phyloP scores from a whole-genome alignment of 2,888 invertebrate genomes.

The Galeopsomyia nigrocyanea region DNA sequence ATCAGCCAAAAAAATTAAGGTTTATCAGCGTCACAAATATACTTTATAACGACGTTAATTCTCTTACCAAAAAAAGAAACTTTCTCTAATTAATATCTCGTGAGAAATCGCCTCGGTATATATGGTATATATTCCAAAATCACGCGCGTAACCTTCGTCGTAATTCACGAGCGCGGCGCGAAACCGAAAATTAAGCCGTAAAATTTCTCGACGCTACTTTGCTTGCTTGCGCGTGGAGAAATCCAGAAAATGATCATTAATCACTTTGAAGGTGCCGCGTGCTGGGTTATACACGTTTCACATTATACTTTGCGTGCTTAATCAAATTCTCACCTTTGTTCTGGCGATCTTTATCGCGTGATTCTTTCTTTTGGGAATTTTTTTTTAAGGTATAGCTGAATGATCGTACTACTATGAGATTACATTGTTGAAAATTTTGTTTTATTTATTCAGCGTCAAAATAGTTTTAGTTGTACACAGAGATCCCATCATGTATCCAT shows the following conservation, averaged over 20 bases:
- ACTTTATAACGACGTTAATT: neutral
- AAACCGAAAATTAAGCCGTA: constrained; percentile 24
- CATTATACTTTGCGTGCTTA: neutral
- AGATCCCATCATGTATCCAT: too few relatives aligned
- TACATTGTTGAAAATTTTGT: too few relatives aligned
- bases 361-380: too few relatives aligned
- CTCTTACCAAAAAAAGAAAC: too few relatives aligned
- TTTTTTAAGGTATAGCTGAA: too few relatives aligned
- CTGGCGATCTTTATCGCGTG: neutral
- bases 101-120: neutral
- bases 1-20: too few relatives aligned
- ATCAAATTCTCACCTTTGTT: constrained; percentile 10
- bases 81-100: constrained; percentile 10
- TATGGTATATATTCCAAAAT: neutral
- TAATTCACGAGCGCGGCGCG: constrained; percentile 6
- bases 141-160: neutral
- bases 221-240: neutral
- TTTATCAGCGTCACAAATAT: neutral
- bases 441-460: too few relatives aligned
- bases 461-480: too few relatives aligned
- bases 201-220: constrained; percentile 8
- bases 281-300: neutral
- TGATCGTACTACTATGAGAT: too few relatives aligned
- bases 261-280: constrained; percentile 5
- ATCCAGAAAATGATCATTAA: constrained; percentile 16